phyloP scores from a whole-genome alignment of 2,113 vertebrate species.

The Raphicerus campestris region DNA sequence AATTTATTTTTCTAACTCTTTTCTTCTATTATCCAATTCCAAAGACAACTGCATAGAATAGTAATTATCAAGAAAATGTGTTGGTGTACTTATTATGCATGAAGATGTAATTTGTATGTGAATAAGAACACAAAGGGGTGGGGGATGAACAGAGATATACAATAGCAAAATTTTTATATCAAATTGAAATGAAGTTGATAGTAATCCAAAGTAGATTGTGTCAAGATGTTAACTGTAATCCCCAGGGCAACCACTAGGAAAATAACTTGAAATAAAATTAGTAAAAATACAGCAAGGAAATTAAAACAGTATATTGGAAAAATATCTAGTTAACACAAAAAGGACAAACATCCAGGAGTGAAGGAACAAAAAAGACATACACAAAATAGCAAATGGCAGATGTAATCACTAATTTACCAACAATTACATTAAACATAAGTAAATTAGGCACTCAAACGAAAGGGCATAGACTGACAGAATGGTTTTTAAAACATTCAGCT shows the following conservation, averaged over 20 bases:
- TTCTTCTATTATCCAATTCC: conserved; percentile 27
- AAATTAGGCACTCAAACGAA: background rate
- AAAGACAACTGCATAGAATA: conserved; percentile 1
- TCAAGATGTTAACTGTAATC: background rate
- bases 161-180: background rate
- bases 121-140: background rate
- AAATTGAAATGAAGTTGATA: conserved; percentile 3
- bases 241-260: background rate
- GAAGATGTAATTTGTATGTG: conserved; percentile 27
- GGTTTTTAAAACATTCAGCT: background rate
- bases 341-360: background rate
- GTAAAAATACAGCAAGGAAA: background rate
- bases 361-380: background rate
- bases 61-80: conserved; percentile 32
- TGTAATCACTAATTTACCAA: background rate
- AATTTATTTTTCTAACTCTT: background rate
- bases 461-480: background rate
- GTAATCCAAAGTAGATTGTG: conserved; percentile 1
- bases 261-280: conserved; percentile 1
- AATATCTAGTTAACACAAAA: background rate
- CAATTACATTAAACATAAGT: background rate
- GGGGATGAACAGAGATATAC: background rate
- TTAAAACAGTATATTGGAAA: background rate
- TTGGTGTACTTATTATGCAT: conserved; percentile 14
- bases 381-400: background rate